Base-by-base conservation (phyloP, 2,113 vertebrate genomes). In the Pseudopodoces humilis region DNA sequence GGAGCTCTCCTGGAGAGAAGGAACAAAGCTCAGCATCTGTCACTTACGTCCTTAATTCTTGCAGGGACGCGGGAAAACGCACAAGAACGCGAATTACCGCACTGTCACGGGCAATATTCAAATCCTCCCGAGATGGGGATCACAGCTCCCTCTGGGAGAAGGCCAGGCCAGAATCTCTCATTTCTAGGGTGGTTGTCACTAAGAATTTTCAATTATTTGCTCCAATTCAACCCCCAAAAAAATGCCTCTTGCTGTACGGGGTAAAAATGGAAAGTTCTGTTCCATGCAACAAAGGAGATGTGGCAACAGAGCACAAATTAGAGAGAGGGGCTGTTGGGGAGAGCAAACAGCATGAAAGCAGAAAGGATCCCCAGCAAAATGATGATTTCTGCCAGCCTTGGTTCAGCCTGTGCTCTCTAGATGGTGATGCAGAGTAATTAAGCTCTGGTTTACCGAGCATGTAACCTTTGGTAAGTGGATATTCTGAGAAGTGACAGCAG, bases 381-480 rank as follows among this genome's bases (percentile, higher is more conserved):
- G 12, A 47, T 4, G 41, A 82, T 49, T 58, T 65, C 11, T 20
- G 9, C 49, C 46, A 79, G 62, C 64, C 68, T 79, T 8, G n/a
- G 44, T 27, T 86, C 88, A 93, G 75, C 39, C 88, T 30, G 2
- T 7, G 77, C 91, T 94, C 83, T 86, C 91, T 89, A 55, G 91
- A 47, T 91, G 93, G 95, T 59, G 88, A 65, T 91, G 92, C 83
- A 85, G 92, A 44, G 86, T 88, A 95, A 96, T 93, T 84, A 84
- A 56, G 28, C 46, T 88, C 64, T 10, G 71, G 52, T 65, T 88
- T 95, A 68, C 25, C 0, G 6, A 83, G 82, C 46, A 5, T 41
- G 69, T 78, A 72, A 88, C 91, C 91, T 88, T 88, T 68, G 86
- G 47, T 78, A 27, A 60, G 44, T 68, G 56, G 21, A 52, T 50